phyloP scores from a whole-genome alignment of 2,888 invertebrate genomes.

The Dynastes grantii region DNA sequence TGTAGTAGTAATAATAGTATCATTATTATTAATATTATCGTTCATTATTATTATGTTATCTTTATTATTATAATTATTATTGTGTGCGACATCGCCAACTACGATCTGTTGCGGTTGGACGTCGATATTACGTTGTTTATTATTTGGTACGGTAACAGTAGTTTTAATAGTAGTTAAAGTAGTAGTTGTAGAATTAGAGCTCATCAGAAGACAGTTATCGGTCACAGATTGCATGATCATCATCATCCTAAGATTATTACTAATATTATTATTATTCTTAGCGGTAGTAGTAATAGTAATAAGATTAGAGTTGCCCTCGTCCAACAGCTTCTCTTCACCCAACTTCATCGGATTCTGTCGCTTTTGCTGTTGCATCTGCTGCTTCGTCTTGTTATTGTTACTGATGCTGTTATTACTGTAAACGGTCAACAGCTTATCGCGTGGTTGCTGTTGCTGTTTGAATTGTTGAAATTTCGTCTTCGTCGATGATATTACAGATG shows the following conservation, averaged over 20 bases:
- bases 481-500: too few species aligned
- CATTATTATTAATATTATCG: slow-evolving; percentile 72
- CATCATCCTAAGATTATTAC: slow-evolving; percentile 36
- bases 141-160: slow-evolving; percentile 72
- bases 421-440: slow-evolving; percentile 1
- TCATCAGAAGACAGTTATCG: slow-evolving; percentile 82
- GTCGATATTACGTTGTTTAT: slow-evolving; percentile 74
- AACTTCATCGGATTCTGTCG: background rate
- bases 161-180: slow-evolving; percentile 38
- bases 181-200: slow-evolving; percentile 60
- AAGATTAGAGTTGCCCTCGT: slow-evolving; percentile 75
- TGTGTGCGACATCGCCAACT: slow-evolving; percentile 71
- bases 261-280: slow-evolving; percentile 32
- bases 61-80: slow-evolving; percentile 70
- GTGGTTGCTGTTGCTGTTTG: background rate
- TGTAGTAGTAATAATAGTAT: slow-evolving; percentile 29
- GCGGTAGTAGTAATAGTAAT: slow-evolving; percentile 71
- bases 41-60: slow-evolving; percentile 67
- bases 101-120: slow-evolving; percentile 18
- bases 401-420: background rate
- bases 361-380: background rate
- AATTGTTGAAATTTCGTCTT: too few species aligned
- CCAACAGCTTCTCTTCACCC: background rate
- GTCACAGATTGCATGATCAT: slow-evolving; percentile 82
- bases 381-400: background rate